Evolutionary conservation across 2,113 vertebrate genomes (phyloP).

Genomic region (Callocephalon fimbriatum): DNA sequence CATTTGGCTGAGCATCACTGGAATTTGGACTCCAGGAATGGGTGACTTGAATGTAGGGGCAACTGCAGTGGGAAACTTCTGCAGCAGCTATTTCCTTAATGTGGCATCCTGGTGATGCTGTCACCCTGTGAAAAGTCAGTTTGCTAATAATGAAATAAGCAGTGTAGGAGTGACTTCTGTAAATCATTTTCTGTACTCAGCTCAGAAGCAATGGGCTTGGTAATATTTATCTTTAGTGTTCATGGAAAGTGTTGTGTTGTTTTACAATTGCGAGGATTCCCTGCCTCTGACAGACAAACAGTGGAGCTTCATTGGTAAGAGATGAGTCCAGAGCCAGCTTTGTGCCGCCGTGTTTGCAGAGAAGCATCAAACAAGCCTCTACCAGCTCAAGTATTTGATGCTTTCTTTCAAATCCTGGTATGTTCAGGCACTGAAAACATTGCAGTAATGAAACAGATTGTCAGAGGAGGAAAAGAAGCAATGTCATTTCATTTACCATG

Average conservation of each 20-base stretch:
- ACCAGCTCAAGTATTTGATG: background rate
- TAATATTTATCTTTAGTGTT: background rate
- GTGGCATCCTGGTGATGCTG: background rate
- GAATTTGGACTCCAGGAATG: background rate
- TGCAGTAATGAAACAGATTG: background rate
- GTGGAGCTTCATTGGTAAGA: background rate
- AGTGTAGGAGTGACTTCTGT: background rate
- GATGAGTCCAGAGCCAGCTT: background rate
- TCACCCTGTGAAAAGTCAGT: background rate
- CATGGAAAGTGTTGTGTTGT: background rate
- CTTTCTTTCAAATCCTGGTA: background rate
- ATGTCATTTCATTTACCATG: fast-evolving
- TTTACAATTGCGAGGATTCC: background rate
- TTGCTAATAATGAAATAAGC: background rate
- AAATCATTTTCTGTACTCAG: background rate
- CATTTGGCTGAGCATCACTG: background rate
- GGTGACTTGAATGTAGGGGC: background rate
- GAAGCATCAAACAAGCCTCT: background rate
- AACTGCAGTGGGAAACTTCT: background rate
- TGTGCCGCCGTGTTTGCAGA: background rate
- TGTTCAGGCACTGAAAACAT: background rate
- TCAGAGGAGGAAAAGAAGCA: background rate
- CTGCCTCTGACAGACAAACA: background rate
- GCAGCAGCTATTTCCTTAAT: background rate
- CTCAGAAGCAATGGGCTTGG: background rate